phyloP scores from a whole-genome alignment of 2,797 vertebrate species.

The Tenualosa thibaudeaui region DNA sequence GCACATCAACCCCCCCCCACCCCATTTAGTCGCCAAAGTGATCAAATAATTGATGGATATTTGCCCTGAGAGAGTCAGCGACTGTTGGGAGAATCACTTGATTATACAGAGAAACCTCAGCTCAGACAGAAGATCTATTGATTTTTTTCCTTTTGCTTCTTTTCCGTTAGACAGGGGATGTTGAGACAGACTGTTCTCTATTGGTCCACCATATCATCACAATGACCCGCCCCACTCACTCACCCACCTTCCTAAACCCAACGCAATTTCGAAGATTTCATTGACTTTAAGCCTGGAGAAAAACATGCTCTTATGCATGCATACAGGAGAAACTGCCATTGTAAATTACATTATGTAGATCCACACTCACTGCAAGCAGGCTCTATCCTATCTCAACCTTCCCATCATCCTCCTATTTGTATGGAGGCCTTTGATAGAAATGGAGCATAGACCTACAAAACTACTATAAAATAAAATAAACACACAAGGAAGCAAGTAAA shows the following conservation, averaged over 20 bases:
- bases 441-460: not conserved
- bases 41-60: conserved; percentile 61
- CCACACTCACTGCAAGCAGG: not conserved
- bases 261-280: conserved; percentile 9
- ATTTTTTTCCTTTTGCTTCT: conserved; percentile 1
- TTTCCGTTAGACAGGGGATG: not conserved
- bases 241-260: not conserved
- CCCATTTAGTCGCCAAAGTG: conserved; percentile 49
- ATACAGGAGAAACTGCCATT: not conserved
- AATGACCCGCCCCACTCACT: not conserved
- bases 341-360: conserved; percentile 21
- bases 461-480: not conserved
- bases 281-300: conserved; percentile 5
- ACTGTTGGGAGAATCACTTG: conserved; percentile 17
- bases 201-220: conserved; percentile 14
- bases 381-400: not conserved
- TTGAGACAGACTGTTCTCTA: conserved; percentile 9
- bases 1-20: conserved; percentile 46
- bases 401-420: not conserved
- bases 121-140: conserved; percentile 26
- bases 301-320: conserved; percentile 1
- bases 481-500: not conserved
- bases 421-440: not conserved
- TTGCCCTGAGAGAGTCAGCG: conserved; percentile 34
- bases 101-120: conserved; percentile 13